These are phyloP conservation scores for Polyergus mexicanus DNA, from an alignment of 1,140 invertebrate genomes.

Conservation along the genomic window DNA sequence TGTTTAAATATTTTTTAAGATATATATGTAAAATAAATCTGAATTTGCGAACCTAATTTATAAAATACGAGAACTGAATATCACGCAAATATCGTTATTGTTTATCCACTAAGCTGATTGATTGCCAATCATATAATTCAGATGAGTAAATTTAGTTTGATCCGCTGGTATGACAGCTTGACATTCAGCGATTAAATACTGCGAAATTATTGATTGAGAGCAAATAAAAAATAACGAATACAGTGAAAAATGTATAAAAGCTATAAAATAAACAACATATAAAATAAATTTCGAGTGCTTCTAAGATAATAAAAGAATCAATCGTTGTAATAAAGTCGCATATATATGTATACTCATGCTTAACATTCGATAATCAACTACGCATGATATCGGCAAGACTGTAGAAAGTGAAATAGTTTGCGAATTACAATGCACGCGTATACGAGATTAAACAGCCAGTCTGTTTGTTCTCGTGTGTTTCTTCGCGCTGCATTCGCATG, in stretches of 20 bases:
- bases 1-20: constrained; percentile 19
- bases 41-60: not conserved
- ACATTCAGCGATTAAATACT: constrained; percentile 46
- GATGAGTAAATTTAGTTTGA: constrained; percentile 38
- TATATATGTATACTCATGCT: not conserved
- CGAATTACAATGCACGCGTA: not conserved
- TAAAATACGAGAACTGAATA: not conserved
- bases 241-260: not conserved
- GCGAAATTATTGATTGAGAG: constrained; percentile 55
- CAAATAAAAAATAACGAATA: constrained; percentile 34
- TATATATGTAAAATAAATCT: not conserved
- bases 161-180: constrained; percentile 23
- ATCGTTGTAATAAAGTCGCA: not conserved
- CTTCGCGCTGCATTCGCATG: constrained; percentile 3
- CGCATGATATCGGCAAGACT: not conserved
- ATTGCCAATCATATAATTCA: constrained; percentile 46
- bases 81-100: constrained; percentile 20
- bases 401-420: not conserved
- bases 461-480: constrained; percentile 31
- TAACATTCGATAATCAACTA: not conserved
- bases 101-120: constrained; percentile 47
- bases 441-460: constrained; percentile 27
- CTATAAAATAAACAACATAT: not conserved
- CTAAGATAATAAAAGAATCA: constrained; percentile 1
- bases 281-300: constrained; percentile 24